A percentile compares a stretch with the other conserved stretches of the same genome.
These are phyloP conservation scores for Plestiodon gilberti DNA, from an alignment of 2,113 vertebrate genomes.

Conservation along the genomic window DNA sequence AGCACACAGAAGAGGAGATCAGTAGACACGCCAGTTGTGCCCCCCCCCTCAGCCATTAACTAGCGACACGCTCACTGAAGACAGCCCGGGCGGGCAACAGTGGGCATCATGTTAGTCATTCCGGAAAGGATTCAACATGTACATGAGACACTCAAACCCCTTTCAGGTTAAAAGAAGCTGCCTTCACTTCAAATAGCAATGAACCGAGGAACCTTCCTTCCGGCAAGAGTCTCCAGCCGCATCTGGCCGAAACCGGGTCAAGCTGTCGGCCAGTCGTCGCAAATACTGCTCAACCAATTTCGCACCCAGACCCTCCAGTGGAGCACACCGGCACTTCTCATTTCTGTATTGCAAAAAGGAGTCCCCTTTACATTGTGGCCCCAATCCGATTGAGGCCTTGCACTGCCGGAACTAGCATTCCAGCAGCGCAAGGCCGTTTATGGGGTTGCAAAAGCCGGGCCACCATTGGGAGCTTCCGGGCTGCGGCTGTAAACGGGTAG, in stretches of 20 bases:
- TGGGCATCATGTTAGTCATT: neutral
- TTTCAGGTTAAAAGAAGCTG: neutral
- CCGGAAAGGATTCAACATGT: neutral
- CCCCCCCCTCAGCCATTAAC: too few relatives aligned
- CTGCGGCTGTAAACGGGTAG: too few relatives aligned
- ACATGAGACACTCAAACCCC: neutral
- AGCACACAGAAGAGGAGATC: conserved; percentile 61
- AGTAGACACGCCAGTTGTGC: neutral
- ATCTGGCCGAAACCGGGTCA: neutral
- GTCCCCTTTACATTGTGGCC: neutral
- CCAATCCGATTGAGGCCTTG: too few relatives aligned
- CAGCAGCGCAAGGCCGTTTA: too few relatives aligned
- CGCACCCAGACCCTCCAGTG: neutral
- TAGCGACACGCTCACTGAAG: neutral
- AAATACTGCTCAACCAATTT: neutral
- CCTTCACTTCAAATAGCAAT: neutral
- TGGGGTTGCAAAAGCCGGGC: too few relatives aligned
- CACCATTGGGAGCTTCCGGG: too few relatives aligned
- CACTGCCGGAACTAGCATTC: too few relatives aligned
- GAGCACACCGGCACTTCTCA: too few relatives aligned
- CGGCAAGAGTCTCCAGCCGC: neutral
- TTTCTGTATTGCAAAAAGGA: neutral
- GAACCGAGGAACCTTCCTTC: neutral
- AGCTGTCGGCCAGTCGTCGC: neutral
- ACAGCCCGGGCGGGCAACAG: too few relatives aligned